Evolutionary conservation across 2,113 vertebrate species (phyloP), one percentile per base, ranked within the genome.

Genomic region (Ictalurus punctatus): DNA sequence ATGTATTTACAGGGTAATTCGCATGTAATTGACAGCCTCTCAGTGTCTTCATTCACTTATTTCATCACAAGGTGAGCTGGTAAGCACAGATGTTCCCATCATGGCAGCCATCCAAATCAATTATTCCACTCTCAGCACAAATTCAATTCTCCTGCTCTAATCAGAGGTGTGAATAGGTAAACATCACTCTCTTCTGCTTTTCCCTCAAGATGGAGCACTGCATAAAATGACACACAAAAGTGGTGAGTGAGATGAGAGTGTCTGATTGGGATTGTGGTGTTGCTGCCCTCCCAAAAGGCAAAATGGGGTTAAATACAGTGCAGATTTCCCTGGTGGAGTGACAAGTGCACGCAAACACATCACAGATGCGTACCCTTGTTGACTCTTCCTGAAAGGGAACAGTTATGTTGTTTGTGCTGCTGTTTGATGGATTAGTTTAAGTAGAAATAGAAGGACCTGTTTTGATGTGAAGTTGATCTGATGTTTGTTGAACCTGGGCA

Each of bases 91-190:
- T 94, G 93, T 93, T 93, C 86, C 80, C 54, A 63, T 69, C 78
- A 85, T 95, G 94, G 95, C 92, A 73, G 90, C 67, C 86, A 86
- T 95, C 95, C 95, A 95, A 95, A 94, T 94, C 91, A 95, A 95
- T 95, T 94, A 94, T 95, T 89, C 80, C 91, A 90, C 91, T 88
- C 91, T 88, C 90, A 90, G 90, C 92, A 93, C 89, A 90, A 92
- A 88, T 92, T 92, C 84, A 91, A 90, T 89, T 91, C 90, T 91
- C 83, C 79, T 78, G 92, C 87, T 88, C 90, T 91, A 88, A 91
- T 93, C 93, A 91, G 94, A 95, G 93, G 94, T 93, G 95, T 93
- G 93, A 96, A 93, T 73, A 95, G 92, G 93, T 94, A 94, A 94
- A 94, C 92, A 93, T 92, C 92, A 91, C 90, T 90, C 87, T 86